These are phyloP conservation scores for Pollenia amentaria DNA, from an alignment of 2,888 invertebrate species.

Conservation along the genomic window DNA sequence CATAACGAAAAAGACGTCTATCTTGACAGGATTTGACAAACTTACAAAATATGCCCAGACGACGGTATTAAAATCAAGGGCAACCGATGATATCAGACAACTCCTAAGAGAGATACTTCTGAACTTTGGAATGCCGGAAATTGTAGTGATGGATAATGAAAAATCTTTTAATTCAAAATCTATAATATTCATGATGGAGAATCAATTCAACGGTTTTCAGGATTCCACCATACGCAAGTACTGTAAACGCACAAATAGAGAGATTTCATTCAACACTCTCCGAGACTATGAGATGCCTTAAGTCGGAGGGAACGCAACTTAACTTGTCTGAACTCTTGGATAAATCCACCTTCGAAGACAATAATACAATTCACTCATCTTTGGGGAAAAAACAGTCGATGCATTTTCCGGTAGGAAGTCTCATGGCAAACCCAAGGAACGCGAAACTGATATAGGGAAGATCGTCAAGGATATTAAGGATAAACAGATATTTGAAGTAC, in stretches of 20 bases:
- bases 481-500: not conserved
- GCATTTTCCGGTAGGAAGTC: not conserved
- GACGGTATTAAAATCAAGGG: conserved; percentile 22
- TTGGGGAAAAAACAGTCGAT: not conserved
- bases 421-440: not conserved
- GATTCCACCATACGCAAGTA: not conserved
- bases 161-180: conserved; percentile 1
- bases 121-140: conserved; percentile 36
- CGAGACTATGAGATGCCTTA: too few species aligned
- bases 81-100: conserved; percentile 26
- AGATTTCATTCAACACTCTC: too few species aligned
- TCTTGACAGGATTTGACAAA: conserved; percentile 32
- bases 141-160: conserved; percentile 52
- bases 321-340: too few species aligned
- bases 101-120: conserved; percentile 28
- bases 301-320: too few species aligned
- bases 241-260: too few species aligned
- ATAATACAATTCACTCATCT: too few species aligned
- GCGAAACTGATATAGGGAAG: not conserved
- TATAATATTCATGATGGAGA: not conserved
- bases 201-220: not conserved
- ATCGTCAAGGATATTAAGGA: not conserved
- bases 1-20: not conserved
- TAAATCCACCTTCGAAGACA: too few species aligned
- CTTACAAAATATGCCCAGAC: conserved; percentile 5